Evolutionary conservation across 2,888 invertebrate species (phyloP), one percentile per base, ranked within the genome.

Genomic region (Platerodrilus igneus): DNA sequence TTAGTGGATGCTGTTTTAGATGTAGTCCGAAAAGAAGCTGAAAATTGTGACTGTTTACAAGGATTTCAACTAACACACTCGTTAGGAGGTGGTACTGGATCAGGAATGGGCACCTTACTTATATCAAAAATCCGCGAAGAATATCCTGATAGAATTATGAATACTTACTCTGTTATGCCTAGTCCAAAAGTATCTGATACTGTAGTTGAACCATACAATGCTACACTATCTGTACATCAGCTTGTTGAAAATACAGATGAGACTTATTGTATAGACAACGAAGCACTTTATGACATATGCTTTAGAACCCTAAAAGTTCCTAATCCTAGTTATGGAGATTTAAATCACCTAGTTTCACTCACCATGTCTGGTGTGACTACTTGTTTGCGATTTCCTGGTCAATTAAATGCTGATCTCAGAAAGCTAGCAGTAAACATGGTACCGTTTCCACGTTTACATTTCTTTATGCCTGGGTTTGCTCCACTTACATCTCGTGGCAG

Each of bases 111-210:
- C 17, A 86, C 91, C n/a, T n/a, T 95, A 43, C 79, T 95, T 52
- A 95, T 95, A 64, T 91, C 91, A 55, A 95, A 95, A 73, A 94
- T 95, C 71, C 82, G 94, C 58, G 94, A 95, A 73, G 95, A 95
- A 74, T 95, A 94, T 68, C 95, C 95, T 55, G 95, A 95, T 75
- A 85, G 95, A 76, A 95, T 95, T 59, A 94, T 95, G 94, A 91
- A 90, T 78, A 94, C 93, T 65, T 94, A 90, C 75, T 91, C 91
- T 45, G 92, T 95, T 48, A 85, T 86, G 69, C 86, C 86, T 61
- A 86, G 85, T 50, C 86, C 86, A 36, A 93, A 78, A 76, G 85
- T 84, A 55, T 90, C 89, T 48, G 90, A 91, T 68, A 90, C 90
- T 52, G 90, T 90, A 56, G 90, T 91, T 41, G 90, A 91, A 68